phyloP scores from a whole-genome alignment of 2,888 invertebrate genomes.

The Xanthia togata region DNA sequence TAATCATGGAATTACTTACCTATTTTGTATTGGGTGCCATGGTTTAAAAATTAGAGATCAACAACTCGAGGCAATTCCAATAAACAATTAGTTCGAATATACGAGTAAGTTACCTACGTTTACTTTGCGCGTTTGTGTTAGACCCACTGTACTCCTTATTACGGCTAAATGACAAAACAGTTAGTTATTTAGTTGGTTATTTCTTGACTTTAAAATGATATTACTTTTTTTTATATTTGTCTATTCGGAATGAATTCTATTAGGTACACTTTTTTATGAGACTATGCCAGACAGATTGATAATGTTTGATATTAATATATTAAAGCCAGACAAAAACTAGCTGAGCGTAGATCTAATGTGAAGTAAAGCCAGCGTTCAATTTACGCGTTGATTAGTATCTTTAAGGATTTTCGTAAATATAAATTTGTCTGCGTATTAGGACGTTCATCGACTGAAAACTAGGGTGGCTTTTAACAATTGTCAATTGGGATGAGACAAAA shows the following conservation, averaged over 20 bases:
- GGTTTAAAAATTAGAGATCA: background rate
- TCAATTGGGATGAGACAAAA: background rate
- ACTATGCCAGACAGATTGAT: conserved; percentile 31
- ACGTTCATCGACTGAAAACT: no score
- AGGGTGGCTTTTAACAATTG: background rate
- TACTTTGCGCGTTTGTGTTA: no score
- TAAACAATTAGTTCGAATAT: no score
- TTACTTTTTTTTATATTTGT: background rate
- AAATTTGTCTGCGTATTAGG: background rate
- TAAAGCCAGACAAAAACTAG: conserved; percentile 39
- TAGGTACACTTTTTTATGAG: conserved; percentile 28
- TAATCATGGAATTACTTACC: background rate
- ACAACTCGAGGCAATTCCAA: background rate
- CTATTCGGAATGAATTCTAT: conserved; percentile 5
- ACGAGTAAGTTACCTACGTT: no score
- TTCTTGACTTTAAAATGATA: conserved; percentile 9
- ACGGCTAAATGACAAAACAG: conserved; percentile 11
- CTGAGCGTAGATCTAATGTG: conserved; percentile 3
- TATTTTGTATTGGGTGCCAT: background rate
- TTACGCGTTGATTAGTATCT: conserved; percentile 15
- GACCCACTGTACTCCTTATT: background rate
- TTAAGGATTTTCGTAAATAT: background rate
- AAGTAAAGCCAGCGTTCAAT: conserved; percentile 28
- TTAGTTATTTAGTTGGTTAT: background rate
- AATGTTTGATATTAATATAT: conserved; percentile 19